Evolutionary conservation across 2,888 invertebrate genomes (phyloP), one percentile per base, ranked within the genome.

Genomic region (Schrankia costaestrigalis): DNA sequence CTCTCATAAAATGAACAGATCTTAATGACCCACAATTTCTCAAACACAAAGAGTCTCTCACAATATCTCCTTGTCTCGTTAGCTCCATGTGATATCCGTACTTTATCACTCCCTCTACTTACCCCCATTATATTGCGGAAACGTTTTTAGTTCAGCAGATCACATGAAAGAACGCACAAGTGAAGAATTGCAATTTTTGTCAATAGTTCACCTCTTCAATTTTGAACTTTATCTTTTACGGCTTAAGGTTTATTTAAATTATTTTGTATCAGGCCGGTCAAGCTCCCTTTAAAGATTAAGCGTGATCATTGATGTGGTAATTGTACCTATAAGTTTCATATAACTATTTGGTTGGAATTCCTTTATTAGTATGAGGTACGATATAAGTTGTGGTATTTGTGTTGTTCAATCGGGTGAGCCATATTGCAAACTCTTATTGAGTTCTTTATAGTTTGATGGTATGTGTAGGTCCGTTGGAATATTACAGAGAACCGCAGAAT

Each of bases 121-220:
- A 45, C 42, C 46, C 46, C 52, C 41, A 61, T 63, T 63, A 62
- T 56, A 46, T 54, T 31, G 42, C 60, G 61, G 57, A 63, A 66
- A 50, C 55, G 51, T 56, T 66, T 63, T 60, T 57, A 56, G 63
- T 56, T 59, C 58, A 63, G 53, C 62, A 63, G 58, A 62, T 64
- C 62, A 63, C 65, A 62, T 61, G 55, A 66, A 64, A 64, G 62
- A 58, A 57, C 46, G 56, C 53, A 53, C 53, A 48, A 39, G 41
- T 40, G 45, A 48, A 46, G 50, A 56, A 53, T 52, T 41, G 43
- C 57, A 54, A 60, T 45, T 52, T n/a, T 56, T 44, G 41, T 19
- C 11, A 9, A 13, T 26, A 9, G 0, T 8, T 21, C 11, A 18
- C 3, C 2, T 26, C 32, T 12, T 7, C 35, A 5, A 43, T 15